phyloP scores from a whole-genome alignment of 1,140 invertebrate genomes.

The Drosophila varians region DNA sequence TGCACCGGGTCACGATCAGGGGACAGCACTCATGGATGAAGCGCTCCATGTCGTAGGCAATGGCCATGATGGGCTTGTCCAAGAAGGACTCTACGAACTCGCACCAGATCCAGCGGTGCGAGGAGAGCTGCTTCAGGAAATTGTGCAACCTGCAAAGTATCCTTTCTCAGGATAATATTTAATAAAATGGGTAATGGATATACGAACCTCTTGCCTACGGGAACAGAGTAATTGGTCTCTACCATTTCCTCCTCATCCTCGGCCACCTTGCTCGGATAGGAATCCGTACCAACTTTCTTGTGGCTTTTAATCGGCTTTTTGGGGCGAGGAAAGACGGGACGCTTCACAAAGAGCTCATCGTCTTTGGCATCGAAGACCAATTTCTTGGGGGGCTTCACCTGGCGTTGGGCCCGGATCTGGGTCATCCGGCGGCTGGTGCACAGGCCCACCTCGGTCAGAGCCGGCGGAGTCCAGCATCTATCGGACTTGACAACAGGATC shows the following conservation, averaged over 20 bases:
- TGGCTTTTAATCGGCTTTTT: background rate
- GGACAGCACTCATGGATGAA: conserved; percentile 23
- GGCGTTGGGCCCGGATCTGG: conserved; percentile 9
- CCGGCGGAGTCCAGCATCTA: conserved; percentile 26
- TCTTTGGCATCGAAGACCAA: background rate
- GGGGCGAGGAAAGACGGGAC: conserved; percentile 23
- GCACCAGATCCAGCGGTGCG: conserved; percentile 54
- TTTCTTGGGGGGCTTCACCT: conserved; percentile 13
- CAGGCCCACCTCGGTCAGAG: conserved; percentile 43
- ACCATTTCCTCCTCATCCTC: background rate
- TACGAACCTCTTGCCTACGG: background rate
- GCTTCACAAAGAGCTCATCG: conserved; percentile 53
- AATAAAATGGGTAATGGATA: background rate
- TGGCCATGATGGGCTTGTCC: conserved; percentile 29
- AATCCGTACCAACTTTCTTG: background rate
- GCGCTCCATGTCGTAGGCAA: conserved; percentile 28
- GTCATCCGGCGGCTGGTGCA: conserved; percentile 23
- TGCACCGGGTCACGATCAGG: conserved; percentile 5
- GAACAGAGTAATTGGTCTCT: background rate
- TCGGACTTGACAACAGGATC: background rate
- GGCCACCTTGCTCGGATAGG: background rate
- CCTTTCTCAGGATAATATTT: background rate
- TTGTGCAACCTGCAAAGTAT: conserved; percentile 8
- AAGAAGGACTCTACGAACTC: conserved; percentile 54
- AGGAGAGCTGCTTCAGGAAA: conserved; percentile 23